These are phyloP conservation scores for Odontothrips loti DNA, from an alignment of 2,888 invertebrate species.

Conservation along the genomic window DNA sequence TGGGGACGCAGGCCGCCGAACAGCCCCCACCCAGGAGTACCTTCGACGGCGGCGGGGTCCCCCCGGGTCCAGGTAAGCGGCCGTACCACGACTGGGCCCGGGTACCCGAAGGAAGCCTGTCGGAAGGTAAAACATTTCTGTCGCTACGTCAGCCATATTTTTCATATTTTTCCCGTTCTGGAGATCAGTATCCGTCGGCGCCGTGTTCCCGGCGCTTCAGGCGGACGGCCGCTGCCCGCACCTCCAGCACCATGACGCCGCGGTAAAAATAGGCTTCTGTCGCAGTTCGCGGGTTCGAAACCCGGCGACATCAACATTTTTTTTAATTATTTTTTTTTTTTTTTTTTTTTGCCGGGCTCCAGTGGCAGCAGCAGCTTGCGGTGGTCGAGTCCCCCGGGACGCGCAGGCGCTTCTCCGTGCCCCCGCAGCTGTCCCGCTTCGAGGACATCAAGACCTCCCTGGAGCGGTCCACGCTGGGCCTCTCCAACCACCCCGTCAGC, in stretches of 20 bases:
- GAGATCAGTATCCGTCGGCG: too few species aligned
- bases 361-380: background rate
- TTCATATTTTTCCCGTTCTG: too few species aligned
- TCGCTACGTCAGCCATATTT: too few species aligned
- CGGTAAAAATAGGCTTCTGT: too few species aligned
- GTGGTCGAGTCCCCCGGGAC: background rate
- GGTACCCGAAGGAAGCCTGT: too few species aligned
- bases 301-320: too few species aligned
- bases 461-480: background rate
- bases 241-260: background rate
- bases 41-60: background rate
- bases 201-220: background rate
- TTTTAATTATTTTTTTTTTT: too few species aligned
- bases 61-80: too few species aligned
- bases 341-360: background rate
- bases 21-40: background rate
- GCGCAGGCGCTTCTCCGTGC: background rate
- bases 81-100: too few species aligned
- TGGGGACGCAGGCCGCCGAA: background rate
- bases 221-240: background rate
- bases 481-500: background rate
- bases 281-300: too few species aligned
- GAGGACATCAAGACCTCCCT: constrained; percentile 4
- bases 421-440: background rate
- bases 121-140: too few species aligned